Evolutionary conservation across 1,140 invertebrate genomes (phyloP), one percentile per base, ranked within the genome.

Genomic region (Megalonaias nervosa): DNA sequence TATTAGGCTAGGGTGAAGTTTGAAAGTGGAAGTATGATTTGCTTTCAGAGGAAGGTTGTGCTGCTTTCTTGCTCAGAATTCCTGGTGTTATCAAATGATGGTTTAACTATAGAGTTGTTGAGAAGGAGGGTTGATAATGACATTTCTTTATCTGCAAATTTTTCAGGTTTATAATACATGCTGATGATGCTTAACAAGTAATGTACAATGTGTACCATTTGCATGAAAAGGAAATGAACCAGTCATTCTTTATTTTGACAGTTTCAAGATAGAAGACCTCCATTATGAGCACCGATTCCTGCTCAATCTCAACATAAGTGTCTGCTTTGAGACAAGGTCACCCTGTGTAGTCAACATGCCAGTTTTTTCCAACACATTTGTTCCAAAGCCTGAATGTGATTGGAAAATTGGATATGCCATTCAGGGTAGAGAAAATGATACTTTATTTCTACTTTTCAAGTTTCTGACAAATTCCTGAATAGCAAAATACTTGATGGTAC

Each of bases 321-420:
- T 75, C 5, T 80, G 78, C 19, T 26, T 80, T 3, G 58, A 72
- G 19, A 58, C 73, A 1, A 60, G 71, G 21, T n/a, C 60, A 48
- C n/a, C 11, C 1, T 80, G 78, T 62, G 65, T 75, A 15, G 19
- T 71, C 61, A 59, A 58, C 1, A 15, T 75, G 13, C 48, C 21
- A 17, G 19, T 80, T 9, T 72, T 72, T 38, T 26, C 57, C n/a
- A 38, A 80, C 21, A 65, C 59, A 6, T 26, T 65, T 55, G 64
- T 80, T 23, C 74, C 79, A 59, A 76, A 79, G 31, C 38, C 65
- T 6, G 67, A 59, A n/a, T 79, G 77, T 74, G 62, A 68, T 16
- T 79, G 71, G 72, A 62, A 74, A 1, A 60, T 23, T 5, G 21
- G 57, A 48, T 48, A 48, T 48, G 38, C 38, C 15, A 67, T 69